phyloP scores from a whole-genome alignment of 2,888 invertebrate genomes.

The Acleris holmiana region DNA sequence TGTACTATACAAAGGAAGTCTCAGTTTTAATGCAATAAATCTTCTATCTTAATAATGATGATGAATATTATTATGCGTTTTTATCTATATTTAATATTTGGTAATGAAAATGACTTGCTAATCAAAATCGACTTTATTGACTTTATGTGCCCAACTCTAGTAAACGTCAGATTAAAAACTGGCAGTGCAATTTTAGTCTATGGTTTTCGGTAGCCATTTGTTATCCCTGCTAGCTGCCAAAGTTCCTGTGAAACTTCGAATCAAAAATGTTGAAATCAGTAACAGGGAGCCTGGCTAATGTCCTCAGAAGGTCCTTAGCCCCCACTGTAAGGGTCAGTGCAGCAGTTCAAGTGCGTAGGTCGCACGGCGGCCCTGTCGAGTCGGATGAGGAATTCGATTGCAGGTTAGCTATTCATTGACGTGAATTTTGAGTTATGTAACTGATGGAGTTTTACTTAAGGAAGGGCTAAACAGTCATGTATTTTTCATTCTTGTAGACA shows the following conservation, averaged over 20 bases:
- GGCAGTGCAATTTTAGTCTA: constrained; percentile 51
- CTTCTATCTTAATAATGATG: too few species aligned
- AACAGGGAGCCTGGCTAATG: constrained; percentile 69
- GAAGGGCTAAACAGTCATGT: too few species aligned
- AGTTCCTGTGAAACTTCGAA: constrained; percentile 59
- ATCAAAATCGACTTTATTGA: constrained; percentile 11
- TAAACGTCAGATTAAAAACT: constrained; percentile 29
- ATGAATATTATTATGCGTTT: too few species aligned
- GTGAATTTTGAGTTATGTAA: constrained; percentile 78
- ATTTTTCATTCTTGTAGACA: too few species aligned
- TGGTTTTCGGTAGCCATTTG: constrained; percentile 73
- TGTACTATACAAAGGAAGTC: too few species aligned
- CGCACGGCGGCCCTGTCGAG: constrained; percentile 85
- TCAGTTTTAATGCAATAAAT: too few species aligned
- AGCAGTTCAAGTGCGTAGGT: constrained; percentile 59
- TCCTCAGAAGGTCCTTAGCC: constrained; percentile 68
- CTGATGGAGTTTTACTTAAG: constrained; percentile 48
- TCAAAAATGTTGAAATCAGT: constrained; percentile 78
- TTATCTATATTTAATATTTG: too few species aligned
- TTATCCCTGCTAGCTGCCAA: constrained; percentile 65
- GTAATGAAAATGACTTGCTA: neutral
- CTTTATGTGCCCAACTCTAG: constrained; percentile 17
- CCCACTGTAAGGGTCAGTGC: constrained; percentile 66
- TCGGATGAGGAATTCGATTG: constrained; percentile 94
- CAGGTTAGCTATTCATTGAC: constrained; percentile 72